These are phyloP conservation scores for Lerema accius DNA, from an alignment of 1,140 invertebrate species.

Conservation along the genomic window DNA sequence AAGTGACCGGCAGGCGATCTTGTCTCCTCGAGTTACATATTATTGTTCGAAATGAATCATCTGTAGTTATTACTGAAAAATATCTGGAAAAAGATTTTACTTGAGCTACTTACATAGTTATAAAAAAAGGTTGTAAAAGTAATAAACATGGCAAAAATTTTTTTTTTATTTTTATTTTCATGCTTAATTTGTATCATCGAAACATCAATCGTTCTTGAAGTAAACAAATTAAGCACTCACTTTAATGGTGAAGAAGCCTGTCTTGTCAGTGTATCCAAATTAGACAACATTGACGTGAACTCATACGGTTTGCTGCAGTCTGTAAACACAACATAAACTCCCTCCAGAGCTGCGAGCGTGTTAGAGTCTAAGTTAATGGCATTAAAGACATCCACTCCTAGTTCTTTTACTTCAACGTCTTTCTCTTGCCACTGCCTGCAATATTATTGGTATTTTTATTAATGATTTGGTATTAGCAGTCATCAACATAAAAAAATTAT, in stretches of 20 bases:
- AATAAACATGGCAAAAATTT: no score
- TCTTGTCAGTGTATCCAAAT: constrained; percentile 20
- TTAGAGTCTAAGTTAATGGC: constrained; percentile 4
- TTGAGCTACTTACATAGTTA: no score
- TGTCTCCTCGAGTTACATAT: constrained; percentile 29
- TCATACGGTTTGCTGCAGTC: constrained; percentile 14
- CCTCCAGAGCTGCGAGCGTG: constrained; percentile 16
- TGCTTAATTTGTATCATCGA: no score
- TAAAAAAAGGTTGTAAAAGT: no score
- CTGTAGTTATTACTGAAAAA: constrained; percentile 38
- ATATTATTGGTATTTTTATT: background rate
- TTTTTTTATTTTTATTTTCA: no score
- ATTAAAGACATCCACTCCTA: background rate
- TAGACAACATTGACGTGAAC: constrained; percentile 14
- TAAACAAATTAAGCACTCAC: constrained; percentile 12
- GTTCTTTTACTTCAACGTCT: constrained; percentile 15
- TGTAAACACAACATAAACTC: constrained; percentile 28
- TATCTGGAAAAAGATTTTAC: constrained; percentile 49
- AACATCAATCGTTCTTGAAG: no score
- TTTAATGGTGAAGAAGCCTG: constrained; percentile 16
- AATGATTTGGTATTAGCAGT: no score
- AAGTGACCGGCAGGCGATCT: constrained; percentile 36
- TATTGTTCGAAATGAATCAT: constrained; percentile 11
- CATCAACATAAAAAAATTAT: no score
- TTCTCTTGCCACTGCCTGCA: constrained; percentile 14